Evolutionary conservation across 2,113 vertebrate genomes (phyloP), one percentile per base, ranked within the genome.

Genomic region (Loxodonta africana): DNA sequence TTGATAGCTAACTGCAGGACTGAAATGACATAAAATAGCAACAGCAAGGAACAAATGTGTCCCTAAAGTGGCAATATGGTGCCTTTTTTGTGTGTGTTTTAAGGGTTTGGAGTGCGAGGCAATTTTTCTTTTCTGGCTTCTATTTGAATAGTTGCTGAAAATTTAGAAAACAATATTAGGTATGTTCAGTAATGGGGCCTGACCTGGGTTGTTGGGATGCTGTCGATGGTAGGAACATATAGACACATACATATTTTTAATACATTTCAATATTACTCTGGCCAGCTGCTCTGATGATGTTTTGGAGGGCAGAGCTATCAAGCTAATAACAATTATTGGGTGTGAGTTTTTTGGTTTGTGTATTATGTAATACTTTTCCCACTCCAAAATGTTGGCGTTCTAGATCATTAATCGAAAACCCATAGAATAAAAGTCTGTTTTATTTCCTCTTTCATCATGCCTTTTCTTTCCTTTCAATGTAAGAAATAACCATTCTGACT

Each of bases 11-110:
- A 99, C 98, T 99, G 98, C 98, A 99, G 98, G 98, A 98, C 98
- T 98, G 98, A 98, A 99, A 99, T 99, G 98, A 98, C 99, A 99
- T 98, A 98, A 98, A 99, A 99, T 99, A 98, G 98, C 98, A 99
- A 98, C 99, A 99, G 99, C 99, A 98, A 98, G 98, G 99, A 99
- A 98, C 98, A 98, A 99, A 99, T 99, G 98, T 98, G 98, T 99
- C 98, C 98, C 98, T 98, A 98, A 99, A 98, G 98, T 98, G 98
- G 98, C 98, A 99, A 99, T 99, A 99, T 99, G 98, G 98, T 99
- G 98, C 97, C 98, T 99, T 98, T 99, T 95, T 37, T 37, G 37
- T 96, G 96, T 97, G 98, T 99, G 98, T 98, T 99, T 99, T 99
- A 99, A 99, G 98, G 98, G 98, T 98, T 98, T 97, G 87, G 94